Evolutionary conservation across 2,797 vertebrate species (phyloP).

Genomic region (Strix occidentalis): DNA sequence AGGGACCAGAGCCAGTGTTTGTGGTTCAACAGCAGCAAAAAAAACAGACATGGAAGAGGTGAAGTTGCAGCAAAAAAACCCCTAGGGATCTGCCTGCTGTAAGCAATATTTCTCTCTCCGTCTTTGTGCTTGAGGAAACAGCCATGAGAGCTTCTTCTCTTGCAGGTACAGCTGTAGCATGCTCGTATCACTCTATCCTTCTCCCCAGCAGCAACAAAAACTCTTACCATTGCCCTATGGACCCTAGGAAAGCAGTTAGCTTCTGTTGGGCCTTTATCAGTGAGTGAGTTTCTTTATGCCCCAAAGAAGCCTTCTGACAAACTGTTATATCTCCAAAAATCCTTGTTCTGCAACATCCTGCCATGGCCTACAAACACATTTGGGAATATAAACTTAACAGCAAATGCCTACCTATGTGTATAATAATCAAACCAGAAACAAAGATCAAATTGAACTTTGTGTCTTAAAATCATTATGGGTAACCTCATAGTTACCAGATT

Average conservation of each 20-base stretch:
- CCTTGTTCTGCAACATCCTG: not conserved
- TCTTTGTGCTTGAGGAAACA: not conserved
- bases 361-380: not conserved
- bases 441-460: not conserved
- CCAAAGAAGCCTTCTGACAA: not conserved
- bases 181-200: not conserved
- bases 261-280: not conserved
- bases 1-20: not conserved
- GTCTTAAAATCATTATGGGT: not conserved
- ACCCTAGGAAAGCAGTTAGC: not conserved
- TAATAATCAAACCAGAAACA: conserved; percentile 35
- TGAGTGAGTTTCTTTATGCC: not conserved
- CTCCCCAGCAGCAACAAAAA: not conserved
- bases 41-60: not conserved
- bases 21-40: not conserved
- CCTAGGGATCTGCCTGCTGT: not conserved
- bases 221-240: not conserved
- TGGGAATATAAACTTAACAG: not conserved
- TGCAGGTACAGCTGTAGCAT: not conserved
- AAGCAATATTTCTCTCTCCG: not conserved
- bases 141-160: not conserved
- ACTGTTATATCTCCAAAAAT: not conserved
- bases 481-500: not conserved
- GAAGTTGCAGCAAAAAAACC: not conserved
- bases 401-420: not conserved